Base-by-base conservation (phyloP, 2,113 vertebrate species). In the Rhadina sibilatrix region DNA sequence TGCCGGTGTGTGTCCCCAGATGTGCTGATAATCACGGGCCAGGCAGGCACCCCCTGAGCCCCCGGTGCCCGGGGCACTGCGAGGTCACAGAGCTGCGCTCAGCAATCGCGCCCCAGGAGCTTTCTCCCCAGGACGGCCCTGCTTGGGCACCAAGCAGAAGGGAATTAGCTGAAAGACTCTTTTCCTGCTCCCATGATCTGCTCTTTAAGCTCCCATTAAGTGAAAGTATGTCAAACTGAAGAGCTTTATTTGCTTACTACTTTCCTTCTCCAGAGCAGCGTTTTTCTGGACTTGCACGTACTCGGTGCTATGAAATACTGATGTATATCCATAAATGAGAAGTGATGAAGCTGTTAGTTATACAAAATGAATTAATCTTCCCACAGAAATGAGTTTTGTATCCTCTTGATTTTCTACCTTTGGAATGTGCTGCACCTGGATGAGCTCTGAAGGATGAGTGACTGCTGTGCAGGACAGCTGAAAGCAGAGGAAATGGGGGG, bases 381-480 rank as follows among this genome's bases (percentile, higher is more conserved):
- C 35, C 49, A 33, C 16, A 89, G 44, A 90, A 95, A 81, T 49
- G 9, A 92, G 64, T 64, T 72, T n/a, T 61, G 20, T 52, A 42
- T 74, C 47, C 74, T 65, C 40, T 1, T 3, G 54, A 63, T 85
- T 91, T 91, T 66, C 25, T 40, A 50, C 70, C 30, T 74, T 56
- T 11, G 24, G 68, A n/a, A 66, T 21, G 15, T 28, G 33, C 44
- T 64, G 37, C 27, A 63, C 50, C 23, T 87, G 72, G 35, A n/a
- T 30, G 53, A n/a, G 35, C n/a, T 76, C 56, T 65, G 42, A 16
- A 40, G 54, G 50, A 61, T 70, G 81, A 78, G 47, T 95, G 89
- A 59, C 64, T 92, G 82, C 94, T 96, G 81, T 54, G 69, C 76
- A 89, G 92, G 40, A 87, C 38, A 77, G 72, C 63, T 78, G 86